A percentile compares a stretch with the other conserved stretches of the same genome.
phyloP scores from a whole-genome alignment of 2,797 vertebrate species.

The Rousettus madagascariensis region DNA sequence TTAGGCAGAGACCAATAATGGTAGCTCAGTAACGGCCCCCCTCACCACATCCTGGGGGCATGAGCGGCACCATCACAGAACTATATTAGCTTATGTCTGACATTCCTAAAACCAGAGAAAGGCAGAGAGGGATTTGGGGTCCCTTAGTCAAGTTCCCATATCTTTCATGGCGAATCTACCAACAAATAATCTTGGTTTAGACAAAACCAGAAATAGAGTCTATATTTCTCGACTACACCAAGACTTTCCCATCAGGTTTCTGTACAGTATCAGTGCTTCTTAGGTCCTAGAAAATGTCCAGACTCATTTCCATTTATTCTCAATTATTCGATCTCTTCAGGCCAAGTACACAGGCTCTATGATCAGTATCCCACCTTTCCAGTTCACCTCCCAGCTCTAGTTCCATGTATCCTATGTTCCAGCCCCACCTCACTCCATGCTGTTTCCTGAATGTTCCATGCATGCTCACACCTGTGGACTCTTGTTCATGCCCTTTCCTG shows the following conservation, averaged over 20 bases:
- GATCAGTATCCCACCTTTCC: not conserved
- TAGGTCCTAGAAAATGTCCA: not conserved
- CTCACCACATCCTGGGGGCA: not conserved
- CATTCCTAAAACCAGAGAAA: constrained; percentile 4
- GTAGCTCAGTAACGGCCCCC: not conserved
- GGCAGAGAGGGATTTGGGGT: not conserved
- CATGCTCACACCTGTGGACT: not conserved
- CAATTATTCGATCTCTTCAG: not conserved
- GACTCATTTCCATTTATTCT: not conserved
- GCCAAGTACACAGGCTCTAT: not conserved
- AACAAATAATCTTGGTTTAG: not conserved
- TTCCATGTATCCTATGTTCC: not conserved
- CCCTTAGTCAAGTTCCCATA: not conserved
- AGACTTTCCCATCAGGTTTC: not conserved
- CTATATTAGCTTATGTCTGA: not conserved
- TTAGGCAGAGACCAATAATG: not conserved
- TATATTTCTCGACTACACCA: not conserved
- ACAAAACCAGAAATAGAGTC: not conserved
- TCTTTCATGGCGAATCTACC: not conserved
- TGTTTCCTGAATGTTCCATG: not conserved
- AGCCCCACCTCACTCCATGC: not conserved
- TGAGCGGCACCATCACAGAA: not conserved
- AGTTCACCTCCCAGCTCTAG: not conserved
- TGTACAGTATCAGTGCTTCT: not conserved
- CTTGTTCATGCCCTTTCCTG: not conserved